Base-by-base conservation (phyloP, 2,113 vertebrate species). In the Nothocercus nigrocapillus region DNA sequence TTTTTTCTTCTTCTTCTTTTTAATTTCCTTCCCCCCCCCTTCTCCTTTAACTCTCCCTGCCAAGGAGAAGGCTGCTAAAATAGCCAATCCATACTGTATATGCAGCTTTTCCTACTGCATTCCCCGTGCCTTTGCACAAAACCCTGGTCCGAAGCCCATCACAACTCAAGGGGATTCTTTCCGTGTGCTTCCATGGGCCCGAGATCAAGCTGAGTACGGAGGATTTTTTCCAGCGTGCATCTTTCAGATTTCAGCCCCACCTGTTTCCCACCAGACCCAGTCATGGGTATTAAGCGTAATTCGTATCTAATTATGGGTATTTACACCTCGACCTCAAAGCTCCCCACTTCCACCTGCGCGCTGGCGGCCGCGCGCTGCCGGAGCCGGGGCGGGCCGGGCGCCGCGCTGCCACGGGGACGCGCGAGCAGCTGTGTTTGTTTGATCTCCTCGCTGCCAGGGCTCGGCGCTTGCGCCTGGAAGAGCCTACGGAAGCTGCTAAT, bases 401-500 rank as follows among this genome's bases (percentile, higher is more conserved):
- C 54, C 10, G 80, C 76, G 72, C 56, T 7, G 92, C 49, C 0
- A 88, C 81, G 90, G 78, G 47, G 82, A 94, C 91, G 78, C 5
- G n/a, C 91, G 76, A 97, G 82, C 97, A 97, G 97, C 97, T 98
- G 94, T 97, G 96, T 98, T 98, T 98, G 96, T 98, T 96, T 98
- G 97, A 97, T 87, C 88, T 96, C 82, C 92, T 89, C 11, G 14
- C 89, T 97, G 96, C 95, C 97, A 97, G 93, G 38, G 95, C 93
- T 93, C 80, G 0, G 73, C 1, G 25, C 83, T 95, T 74, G 30
- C 91, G 89, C 90, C 90, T 97, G 90, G 68, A 96, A 97, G 82
- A 80, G 74, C 17, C 11, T 91, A 49, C 61, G 70, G 96, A 96
- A 93, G 96, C 88, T 96, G 70, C 90, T 95, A 95, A 97, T 38